Evolutionary conservation across 1,140 invertebrate genomes (phyloP).

Genomic region (Panagrolaimus sp.): DNA sequence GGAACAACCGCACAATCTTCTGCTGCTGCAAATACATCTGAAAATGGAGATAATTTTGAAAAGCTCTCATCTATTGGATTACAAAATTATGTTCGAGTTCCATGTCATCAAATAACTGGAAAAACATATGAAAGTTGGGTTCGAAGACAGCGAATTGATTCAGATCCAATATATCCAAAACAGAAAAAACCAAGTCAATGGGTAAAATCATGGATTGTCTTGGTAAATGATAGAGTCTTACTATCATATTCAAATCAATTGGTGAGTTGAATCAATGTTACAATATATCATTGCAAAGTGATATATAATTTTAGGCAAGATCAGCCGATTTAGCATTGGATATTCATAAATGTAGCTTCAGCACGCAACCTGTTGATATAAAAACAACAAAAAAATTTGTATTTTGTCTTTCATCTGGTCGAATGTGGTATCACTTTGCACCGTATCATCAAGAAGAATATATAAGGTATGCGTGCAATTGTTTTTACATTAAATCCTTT

Average conservation of each 20-base stretch:
- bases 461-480: not conserved
- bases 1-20: too few relatives aligned
- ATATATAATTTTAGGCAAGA: slow-evolving; percentile 24
- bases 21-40: too few relatives aligned
- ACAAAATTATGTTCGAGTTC: not conserved
- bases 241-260: slow-evolving; percentile 6
- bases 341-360: slow-evolving; percentile 15
- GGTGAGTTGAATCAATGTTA: not conserved
- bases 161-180: not conserved
- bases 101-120: slow-evolving; percentile 14
- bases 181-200: slow-evolving; percentile 21
- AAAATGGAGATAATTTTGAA: not conserved
- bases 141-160: slow-evolving; percentile 22
- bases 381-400: slow-evolving; percentile 13
- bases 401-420: slow-evolving; percentile 7
- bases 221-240: slow-evolving; percentile 19
- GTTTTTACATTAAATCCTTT: not conserved
- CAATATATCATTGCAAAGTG: slow-evolving; percentile 17
- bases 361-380: not conserved
- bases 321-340: slow-evolving; percentile 29
- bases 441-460: slow-evolving; percentile 1
- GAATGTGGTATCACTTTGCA: slow-evolving; percentile 7
- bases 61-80: not conserved
- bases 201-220: slow-evolving; percentile 29
- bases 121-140: slow-evolving; percentile 30